Percentiles rank a stretch among this genome's conserved stretches.
Evolutionary conservation across 2,888 invertebrate species (phyloP).

Genomic region (Oligia strigilis): DNA sequence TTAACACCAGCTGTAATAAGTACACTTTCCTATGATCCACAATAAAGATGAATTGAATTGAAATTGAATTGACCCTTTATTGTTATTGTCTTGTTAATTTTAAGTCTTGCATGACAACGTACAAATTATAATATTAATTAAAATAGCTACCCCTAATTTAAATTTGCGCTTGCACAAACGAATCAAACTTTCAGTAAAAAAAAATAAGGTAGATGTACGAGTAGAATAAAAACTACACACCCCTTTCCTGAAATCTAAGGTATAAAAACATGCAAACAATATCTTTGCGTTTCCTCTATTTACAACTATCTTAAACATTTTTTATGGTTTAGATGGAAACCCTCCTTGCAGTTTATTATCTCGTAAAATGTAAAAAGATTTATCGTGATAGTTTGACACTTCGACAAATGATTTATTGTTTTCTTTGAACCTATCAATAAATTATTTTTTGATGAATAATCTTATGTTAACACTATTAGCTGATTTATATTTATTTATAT

Average conservation of each 20-base stretch:
- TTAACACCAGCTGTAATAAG: no score
- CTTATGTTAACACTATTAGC: neutral
- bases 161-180: neutral
- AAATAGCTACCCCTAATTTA: neutral
- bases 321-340: constrained; percentile 28
- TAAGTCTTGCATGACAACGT: no score
- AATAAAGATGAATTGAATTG: no score
- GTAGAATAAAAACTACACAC: neutral
- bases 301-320: constrained; percentile 40
- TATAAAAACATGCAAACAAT: constrained; percentile 9
- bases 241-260: neutral
- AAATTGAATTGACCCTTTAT: no score
- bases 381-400: constrained; percentile 31
- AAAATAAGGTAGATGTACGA: neutral
- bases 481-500: neutral
- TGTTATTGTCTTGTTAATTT: no score
- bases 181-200: neutral
- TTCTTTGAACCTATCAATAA: neutral
- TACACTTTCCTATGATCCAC: no score
- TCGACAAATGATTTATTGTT: constrained; percentile 22
- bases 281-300: constrained; percentile 17
- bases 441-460: neutral
- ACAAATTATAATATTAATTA: no score
- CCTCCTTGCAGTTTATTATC: constrained; percentile 33
- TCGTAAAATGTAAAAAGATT: constrained; percentile 46